These are phyloP conservation scores for Himalopsyche kuldschensis DNA, from an alignment of 2,888 invertebrate species.

Conservation along the genomic window DNA sequence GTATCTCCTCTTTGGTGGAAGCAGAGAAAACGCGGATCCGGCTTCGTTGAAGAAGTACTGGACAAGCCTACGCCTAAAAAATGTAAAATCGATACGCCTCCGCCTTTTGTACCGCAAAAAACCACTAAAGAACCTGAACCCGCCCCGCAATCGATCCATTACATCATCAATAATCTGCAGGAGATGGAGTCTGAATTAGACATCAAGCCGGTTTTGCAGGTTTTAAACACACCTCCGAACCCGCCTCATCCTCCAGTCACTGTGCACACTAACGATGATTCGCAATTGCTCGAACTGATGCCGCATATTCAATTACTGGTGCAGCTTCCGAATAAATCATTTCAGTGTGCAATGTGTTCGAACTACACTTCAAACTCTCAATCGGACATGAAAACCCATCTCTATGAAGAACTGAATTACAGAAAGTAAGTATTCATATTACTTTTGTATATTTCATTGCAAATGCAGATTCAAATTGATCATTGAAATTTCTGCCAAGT, in stretches of 20 bases:
- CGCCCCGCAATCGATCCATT: neutral
- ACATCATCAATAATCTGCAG: neutral
- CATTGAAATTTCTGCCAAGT: too few species aligned
- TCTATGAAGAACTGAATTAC: slow-evolving; percentile 69
- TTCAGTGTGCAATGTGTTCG: slow-evolving; percentile 63
- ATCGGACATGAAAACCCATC: slow-evolving; percentile 66
- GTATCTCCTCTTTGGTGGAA: slow-evolving; percentile 49
- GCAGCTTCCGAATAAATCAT: neutral
- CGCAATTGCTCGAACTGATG: too few species aligned
- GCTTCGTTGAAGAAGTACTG: slow-evolving; percentile 42
- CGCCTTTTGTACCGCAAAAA: neutral
- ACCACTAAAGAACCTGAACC: neutral
- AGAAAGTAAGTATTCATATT: slow-evolving; percentile 57
- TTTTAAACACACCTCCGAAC: neutral
- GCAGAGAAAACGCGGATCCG: slow-evolving; percentile 42
- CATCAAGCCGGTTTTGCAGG: neutral
- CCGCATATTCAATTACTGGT: neutral
- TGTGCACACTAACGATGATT: neutral
- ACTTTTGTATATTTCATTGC: slow-evolving; percentile 32
- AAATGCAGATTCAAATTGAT: too few species aligned
- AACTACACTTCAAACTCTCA: slow-evolving; percentile 60
- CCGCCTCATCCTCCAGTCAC: neutral
- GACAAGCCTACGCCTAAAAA: neutral
- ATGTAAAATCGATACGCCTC: neutral
- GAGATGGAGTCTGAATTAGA: neutral